Evolutionary conservation across 2,888 invertebrate genomes (phyloP), one percentile per base, ranked within the genome.

Genomic region (Blastobasis lacticolella): DNA sequence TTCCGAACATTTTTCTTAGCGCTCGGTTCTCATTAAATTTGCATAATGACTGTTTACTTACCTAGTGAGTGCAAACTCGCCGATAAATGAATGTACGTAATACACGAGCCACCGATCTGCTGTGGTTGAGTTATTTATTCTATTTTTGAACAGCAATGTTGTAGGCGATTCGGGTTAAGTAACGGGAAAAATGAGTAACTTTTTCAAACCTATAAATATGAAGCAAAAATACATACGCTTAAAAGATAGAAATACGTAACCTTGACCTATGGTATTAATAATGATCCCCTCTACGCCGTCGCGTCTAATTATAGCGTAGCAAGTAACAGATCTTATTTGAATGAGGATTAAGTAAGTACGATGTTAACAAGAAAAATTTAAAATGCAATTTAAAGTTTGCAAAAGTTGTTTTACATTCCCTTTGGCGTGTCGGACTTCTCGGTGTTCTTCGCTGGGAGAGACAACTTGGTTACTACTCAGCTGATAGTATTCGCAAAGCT

Each of bases 371-470:
- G 76, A 59, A 66, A 81, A 79, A 79, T 82, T 83, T 83, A 77
- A 83, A 86, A 87, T 82, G 82, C 81, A 85, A 84, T 87, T 81
- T 81, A 84, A 84, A 86, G 77, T 84, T 86, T 71, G 59, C 69
- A 71, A 66, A 75, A 77, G 70, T 78, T 70, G 73, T 72, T 84
- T 77, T 69, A 77, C 77, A 78, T 85, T 85, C 81, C 78, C 81
- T 85, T 83, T 79, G 78, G 71, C 71, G 65, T 74, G 75, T 72
- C 66, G 71, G 73, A 23, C 23, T 23, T 3, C 23, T 23, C 23
- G 23, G 23, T 23, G 66, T 71, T 80, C 75, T 75, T 71, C 71
- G 69, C 78, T 68, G 79, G 78, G 76, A 69, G 66, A 69, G 70
- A 71, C 71, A 67, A 78, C 23, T 23, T 23, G 23, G 66, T 76